Conservation (phyloP, 2,113 vertebrate genomes). For the Entomyzon cyanotis region DNA sequence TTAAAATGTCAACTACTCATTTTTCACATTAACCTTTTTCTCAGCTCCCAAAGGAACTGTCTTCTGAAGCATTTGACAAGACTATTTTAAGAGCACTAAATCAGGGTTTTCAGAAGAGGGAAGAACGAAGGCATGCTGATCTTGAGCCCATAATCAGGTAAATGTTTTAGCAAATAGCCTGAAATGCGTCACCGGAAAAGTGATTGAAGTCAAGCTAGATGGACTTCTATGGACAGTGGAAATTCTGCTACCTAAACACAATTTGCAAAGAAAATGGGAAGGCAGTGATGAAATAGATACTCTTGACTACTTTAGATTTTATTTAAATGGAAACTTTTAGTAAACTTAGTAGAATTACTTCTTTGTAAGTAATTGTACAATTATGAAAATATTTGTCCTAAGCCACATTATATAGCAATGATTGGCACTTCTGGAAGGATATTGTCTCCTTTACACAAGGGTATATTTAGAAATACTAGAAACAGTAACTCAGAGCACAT, state of each 20-base stretch:
- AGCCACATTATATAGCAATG: background rate
- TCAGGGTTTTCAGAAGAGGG: slow-evolving; percentile 83
- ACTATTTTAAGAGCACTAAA: slow-evolving; percentile 87
- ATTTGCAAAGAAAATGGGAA: background rate
- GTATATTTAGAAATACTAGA: background rate
- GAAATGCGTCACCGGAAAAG: background rate
- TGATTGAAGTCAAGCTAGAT: background rate
- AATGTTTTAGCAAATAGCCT: background rate
- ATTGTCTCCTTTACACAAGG: background rate
- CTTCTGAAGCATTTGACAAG: slow-evolving; percentile 89
- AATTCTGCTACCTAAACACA: background rate
- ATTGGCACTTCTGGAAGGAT: background rate
- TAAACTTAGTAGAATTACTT: background rate
- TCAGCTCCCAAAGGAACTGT: slow-evolving; percentile 92
- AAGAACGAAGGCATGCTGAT: slow-evolving; percentile 80
- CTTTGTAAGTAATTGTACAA: background rate
- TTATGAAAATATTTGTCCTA: background rate
- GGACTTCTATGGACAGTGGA: background rate
- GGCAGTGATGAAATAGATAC: background rate
- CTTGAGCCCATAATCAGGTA: slow-evolving; percentile 88
- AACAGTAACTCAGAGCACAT: background rate
- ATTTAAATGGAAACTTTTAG: background rate
- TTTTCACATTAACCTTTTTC: background rate
- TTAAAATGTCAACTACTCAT: background rate
- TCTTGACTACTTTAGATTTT: background rate